phyloP scores from a whole-genome alignment of 2,797 vertebrate species.

The Epinephelus awoara region DNA sequence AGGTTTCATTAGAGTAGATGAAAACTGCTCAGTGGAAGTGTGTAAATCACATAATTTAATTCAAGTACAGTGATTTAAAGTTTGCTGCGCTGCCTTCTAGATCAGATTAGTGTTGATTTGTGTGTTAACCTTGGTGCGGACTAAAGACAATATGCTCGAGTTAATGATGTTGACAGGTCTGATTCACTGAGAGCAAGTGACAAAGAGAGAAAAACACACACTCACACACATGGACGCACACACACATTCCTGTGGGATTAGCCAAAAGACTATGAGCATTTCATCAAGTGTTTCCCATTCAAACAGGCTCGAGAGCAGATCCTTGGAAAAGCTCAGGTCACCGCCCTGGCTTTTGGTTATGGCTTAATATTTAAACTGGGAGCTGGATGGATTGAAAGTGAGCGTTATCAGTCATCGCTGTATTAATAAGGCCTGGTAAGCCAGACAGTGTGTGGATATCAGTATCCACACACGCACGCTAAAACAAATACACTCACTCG shows the following conservation, averaged over 20 bases:
- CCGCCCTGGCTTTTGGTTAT: conserved; percentile 75
- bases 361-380: conserved; percentile 95
- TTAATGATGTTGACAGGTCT: conserved; percentile 48
- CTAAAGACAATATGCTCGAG: not conserved
- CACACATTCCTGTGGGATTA: conserved; percentile 72
- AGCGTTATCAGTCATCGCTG: conserved; percentile 90
- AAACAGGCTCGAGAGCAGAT: conserved; percentile 82
- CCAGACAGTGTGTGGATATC: conserved; percentile 76
- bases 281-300: conserved; percentile 78
- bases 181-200: conserved; percentile 44
- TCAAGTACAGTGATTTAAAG: too few relatives aligned
- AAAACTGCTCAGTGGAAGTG: not conserved
- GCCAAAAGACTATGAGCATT: conserved; percentile 66
- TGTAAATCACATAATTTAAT: not conserved
- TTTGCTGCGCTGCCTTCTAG: too few relatives aligned
- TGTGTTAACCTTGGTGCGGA: conserved; percentile 15
- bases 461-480: conserved; percentile 61
- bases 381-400: conserved; percentile 87
- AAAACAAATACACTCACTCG: conserved; percentile 55
- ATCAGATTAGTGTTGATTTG: not conserved
- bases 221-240: conserved; percentile 11
- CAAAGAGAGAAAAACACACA: conserved; percentile 36
- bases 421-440: conserved; percentile 88
- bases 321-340: conserved; percentile 84
- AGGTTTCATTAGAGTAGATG: not conserved